Evolutionary conservation across 2,113 vertebrate species (phyloP), one percentile per base, ranked within the genome.

Genomic region (Paramisgurnus dabryanus): DNA sequence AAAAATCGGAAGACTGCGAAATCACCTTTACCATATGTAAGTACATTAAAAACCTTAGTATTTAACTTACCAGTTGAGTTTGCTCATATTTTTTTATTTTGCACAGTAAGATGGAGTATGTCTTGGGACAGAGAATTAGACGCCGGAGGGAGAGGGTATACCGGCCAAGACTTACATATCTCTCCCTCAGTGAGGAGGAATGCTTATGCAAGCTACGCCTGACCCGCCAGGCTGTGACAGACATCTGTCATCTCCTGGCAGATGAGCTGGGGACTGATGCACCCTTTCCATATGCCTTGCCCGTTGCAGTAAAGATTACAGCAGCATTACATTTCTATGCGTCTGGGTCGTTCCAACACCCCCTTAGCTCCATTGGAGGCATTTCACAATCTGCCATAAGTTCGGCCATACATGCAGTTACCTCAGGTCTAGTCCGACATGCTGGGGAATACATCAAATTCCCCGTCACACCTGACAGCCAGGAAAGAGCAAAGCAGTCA

Each of bases 261-360:
- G 64, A 66, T 66, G 64, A 66, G 27, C 11, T 66, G 64, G 34
- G 40, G 64, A 66, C 64, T 39, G 40, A 66, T 66, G 64, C 27
- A 27, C 27, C 22, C 17, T 40, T 5, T 66, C 64, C 27, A n/a
- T 40, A 66, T 15, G 27, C 64, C 27, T 40, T 27, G 40, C 41
- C 40, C 43, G 67, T 69, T 8, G 15, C 41, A 41, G 43, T 47
- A n/a, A 43, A n/a, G n/a, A 11, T 47, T 18, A 43, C 41, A 43
- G 67, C 43, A 17, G 41, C 67, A 41, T 47, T 69, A 12, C 43
- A 69, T 69, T 69, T 18, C 17, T 69, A 41, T 69, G 67, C 67
- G 17, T 18, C 39, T 69, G 40, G 41, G 67, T n/a, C 41, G 5
- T 69, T 69, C 41, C 34, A 41, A n/a, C 67, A 64, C 27, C 27